These are phyloP conservation scores for Phenganax marumi DNA, from an alignment of 92 coral and sea anemone species.

Conservation along the genomic window DNA sequence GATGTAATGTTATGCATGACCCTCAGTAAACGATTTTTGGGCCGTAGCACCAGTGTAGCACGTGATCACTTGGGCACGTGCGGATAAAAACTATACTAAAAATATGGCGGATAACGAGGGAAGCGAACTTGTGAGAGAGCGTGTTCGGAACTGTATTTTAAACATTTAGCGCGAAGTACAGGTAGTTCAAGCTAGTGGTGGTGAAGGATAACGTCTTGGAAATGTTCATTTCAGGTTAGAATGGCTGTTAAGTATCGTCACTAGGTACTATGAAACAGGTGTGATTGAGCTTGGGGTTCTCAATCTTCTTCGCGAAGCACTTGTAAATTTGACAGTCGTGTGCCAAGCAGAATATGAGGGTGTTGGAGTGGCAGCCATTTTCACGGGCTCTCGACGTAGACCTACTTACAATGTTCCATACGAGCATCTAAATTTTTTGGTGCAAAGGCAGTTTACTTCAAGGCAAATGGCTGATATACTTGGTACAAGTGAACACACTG, in stretches of 20 bases:
- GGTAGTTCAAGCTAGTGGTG: not conserved
- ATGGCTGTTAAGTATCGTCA: constrained; percentile 28
- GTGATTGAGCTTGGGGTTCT: not conserved
- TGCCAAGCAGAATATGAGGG: not conserved
- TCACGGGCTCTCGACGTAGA: constrained; percentile 53
- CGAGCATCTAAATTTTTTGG: constrained; percentile 54
- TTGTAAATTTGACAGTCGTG: not conserved
- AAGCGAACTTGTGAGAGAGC: constrained; percentile 9
- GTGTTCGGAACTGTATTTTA: constrained; percentile 21
- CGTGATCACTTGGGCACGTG: too few relatives aligned
- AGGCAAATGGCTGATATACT: constrained; percentile 41
- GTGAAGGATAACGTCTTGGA: constrained; percentile 6
- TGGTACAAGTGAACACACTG: constrained; percentile 51
- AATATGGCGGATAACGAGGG: not conserved
- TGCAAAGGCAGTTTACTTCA: constrained; percentile 42
- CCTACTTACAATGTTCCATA: constrained; percentile 45
- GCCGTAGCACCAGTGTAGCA: too few relatives aligned
- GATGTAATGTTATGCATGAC: too few relatives aligned
- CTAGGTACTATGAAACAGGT: constrained; percentile 4
- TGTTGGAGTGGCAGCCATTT: constrained; percentile 15
- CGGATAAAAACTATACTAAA: too few relatives aligned
- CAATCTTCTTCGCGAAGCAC: not conserved
- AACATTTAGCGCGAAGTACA: not conserved
- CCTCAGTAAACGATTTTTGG: too few relatives aligned
- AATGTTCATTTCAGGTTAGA: constrained; percentile 21